A percentile compares a stretch with the other conserved stretches of the same genome.
Evolutionary conservation across 2,888 invertebrate species (phyloP).

Genomic region (Drosophila meridionalis): DNA sequence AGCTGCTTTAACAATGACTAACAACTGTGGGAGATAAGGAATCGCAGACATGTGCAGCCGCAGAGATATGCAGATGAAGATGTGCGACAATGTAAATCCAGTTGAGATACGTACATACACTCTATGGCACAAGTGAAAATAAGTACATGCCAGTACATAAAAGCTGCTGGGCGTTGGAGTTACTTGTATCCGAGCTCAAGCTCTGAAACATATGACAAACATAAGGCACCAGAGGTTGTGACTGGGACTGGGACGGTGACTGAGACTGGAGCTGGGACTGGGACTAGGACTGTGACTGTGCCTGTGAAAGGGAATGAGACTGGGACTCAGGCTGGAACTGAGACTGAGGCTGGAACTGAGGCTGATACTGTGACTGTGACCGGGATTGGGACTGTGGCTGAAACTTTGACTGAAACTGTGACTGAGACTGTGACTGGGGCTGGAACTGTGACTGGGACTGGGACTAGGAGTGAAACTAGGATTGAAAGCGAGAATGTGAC

Average conservation of each 20-base stretch:
- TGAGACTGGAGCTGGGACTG: neutral
- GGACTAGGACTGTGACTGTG: neutral
- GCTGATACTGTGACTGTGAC: neutral
- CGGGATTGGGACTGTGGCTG: neutral
- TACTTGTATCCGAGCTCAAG: constrained; percentile 35
- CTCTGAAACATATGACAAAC: constrained; percentile 59
- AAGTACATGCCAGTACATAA: constrained; percentile 17
- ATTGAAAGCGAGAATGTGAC: no score
- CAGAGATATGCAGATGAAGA: constrained; percentile 34
- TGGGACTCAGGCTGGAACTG: neutral
- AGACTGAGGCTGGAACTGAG: neutral
- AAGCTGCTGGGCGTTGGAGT: constrained; percentile 46
- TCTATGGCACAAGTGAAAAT: constrained; percentile 12
- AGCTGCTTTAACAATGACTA: constrained; percentile 46
- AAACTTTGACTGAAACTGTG: neutral
- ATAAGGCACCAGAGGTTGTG: constrained; percentile 35
- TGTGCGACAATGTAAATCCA: constrained; percentile 69
- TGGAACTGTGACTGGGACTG: neutral
- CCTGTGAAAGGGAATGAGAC: neutral
- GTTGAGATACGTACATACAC: constrained; percentile 43
- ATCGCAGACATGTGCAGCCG: constrained; percentile 29
- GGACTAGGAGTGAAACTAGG: no score
- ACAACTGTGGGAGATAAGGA: constrained; percentile 61
- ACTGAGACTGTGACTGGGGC: neutral
- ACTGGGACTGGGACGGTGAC: neutral